phyloP scores from a whole-genome alignment of 2,797 vertebrate genomes.

The Anniella stebbinsi region DNA sequence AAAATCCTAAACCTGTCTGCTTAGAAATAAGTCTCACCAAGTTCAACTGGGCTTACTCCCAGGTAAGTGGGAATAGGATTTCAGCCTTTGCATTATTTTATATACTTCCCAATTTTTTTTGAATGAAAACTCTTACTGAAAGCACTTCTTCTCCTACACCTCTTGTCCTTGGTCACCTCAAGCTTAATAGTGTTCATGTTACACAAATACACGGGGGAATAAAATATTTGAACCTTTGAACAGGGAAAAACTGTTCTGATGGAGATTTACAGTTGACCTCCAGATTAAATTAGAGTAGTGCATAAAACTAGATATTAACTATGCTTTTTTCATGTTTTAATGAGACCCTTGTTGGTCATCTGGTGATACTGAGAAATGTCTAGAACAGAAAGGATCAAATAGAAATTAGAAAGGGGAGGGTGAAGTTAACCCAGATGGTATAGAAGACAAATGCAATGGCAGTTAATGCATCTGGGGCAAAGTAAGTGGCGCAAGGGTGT shows the following conservation, averaged over 20 bases:
- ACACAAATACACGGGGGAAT: background rate
- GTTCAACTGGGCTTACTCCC: background rate
- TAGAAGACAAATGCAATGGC: conserved; percentile 38
- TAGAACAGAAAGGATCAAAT: conserved; percentile 49
- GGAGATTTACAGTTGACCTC: conserved; percentile 34
- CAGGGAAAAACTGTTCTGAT: conserved; percentile 46
- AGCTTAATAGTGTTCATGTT: conserved; percentile 29
- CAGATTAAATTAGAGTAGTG: conserved; percentile 53
- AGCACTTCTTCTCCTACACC: conserved; percentile 3
- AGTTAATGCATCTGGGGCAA: too few species aligned
- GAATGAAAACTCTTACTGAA: background rate
- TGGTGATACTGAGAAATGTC: conserved; percentile 19
- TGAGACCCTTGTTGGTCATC: conserved; percentile 4
- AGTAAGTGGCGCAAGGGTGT: conserved; percentile 2
- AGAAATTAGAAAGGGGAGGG: conserved; percentile 35
- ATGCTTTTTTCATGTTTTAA: conserved; percentile 43
- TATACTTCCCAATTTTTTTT: background rate
- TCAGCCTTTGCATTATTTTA: background rate
- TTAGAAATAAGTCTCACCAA: too few species aligned
- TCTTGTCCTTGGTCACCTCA: conserved; percentile 2
- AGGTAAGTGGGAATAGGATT: background rate
- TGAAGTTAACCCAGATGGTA: background rate
- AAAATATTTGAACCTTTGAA: conserved; percentile 46
- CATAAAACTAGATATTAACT: conserved; percentile 48
- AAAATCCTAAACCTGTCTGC: background rate